phyloP scores from a whole-genome alignment of 2,113 vertebrate genomes.

The Anser brachyrhynchus region DNA sequence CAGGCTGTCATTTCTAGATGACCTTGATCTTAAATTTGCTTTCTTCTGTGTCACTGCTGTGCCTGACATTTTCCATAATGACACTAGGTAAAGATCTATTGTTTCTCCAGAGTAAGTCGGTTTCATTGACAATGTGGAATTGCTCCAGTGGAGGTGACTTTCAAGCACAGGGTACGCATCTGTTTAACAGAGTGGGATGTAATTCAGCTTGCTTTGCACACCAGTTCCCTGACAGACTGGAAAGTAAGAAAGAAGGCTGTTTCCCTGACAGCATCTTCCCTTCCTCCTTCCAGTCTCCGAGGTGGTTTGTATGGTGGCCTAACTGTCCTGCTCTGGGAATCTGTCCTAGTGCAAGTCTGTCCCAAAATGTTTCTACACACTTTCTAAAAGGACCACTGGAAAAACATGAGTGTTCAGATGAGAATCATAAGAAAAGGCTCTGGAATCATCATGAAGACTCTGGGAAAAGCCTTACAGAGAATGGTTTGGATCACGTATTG shows the following conservation, averaged over 20 bases:
- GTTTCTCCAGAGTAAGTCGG: slow-evolving; percentile 23
- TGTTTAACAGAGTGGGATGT: not conserved
- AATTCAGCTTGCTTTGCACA: not conserved
- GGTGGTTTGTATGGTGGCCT: not conserved
- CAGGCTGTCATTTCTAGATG: slow-evolving; percentile 29
- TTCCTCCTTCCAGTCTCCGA: not conserved
- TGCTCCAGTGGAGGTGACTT: slow-evolving; percentile 21
- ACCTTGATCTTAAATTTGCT: slow-evolving; percentile 62
- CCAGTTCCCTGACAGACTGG: not conserved
- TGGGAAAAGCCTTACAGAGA: not conserved
- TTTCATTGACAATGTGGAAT: not conserved
- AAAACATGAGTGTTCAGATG: not conserved
- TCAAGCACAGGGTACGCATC: not conserved
- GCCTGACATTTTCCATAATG: slow-evolving; percentile 57
- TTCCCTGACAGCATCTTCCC: not conserved
- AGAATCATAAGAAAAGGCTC: not conserved
- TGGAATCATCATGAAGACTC: not conserved
- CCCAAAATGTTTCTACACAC: not conserved
- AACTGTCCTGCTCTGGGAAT: not conserved
- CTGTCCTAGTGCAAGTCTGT: not conserved
- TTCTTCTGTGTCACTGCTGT: slow-evolving; percentile 3
- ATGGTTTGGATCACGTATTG: rapidly evolving
- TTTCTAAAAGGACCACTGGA: not conserved
- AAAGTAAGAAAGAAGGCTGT: not conserved
- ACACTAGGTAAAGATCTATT: slow-evolving; percentile 38